phyloP scores from a whole-genome alignment of 35 echinoderm and acorn worm genomes.

The Patiria miniata region DNA sequence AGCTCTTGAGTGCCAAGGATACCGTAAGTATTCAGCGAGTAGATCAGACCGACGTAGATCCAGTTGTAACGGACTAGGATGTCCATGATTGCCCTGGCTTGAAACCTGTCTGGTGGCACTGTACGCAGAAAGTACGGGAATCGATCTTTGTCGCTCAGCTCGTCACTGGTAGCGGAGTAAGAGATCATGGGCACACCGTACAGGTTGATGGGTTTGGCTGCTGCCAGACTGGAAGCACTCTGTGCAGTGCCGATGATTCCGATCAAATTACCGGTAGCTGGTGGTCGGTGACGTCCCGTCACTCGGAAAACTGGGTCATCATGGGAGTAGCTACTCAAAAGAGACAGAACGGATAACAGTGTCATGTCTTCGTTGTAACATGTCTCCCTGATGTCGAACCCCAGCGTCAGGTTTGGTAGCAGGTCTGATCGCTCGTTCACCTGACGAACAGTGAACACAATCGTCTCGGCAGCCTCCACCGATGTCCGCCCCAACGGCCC shows the following conservation, averaged over 20 bases:
- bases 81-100: conserved; percentile 74
- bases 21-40: conserved; percentile 81
- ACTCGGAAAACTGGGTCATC: neutral
- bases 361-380: conserved; percentile 34
- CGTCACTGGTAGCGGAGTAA: conserved; percentile 57
- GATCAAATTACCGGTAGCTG: neutral
- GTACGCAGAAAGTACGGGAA: conserved; percentile 57
- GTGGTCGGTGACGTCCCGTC: neutral
- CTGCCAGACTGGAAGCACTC: conserved; percentile 62
- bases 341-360: neutral
- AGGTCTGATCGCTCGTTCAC: conserved; percentile 40
- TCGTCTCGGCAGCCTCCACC: conserved; percentile 2
- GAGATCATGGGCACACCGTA: conserved; percentile 40
- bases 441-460: conserved; percentile 13
- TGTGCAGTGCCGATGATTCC: conserved; percentile 61
- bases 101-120: conserved; percentile 66
- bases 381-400: conserved; percentile 38
- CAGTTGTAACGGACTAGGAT: conserved; percentile 62
- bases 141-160: conserved; percentile 47
- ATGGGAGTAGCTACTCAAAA: neutral
- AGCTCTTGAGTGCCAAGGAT: neutral
- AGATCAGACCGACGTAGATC: conserved; percentile 81
- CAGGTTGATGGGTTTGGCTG: conserved; percentile 56
- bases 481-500: neutral
- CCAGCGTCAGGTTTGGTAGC: conserved; percentile 37